A percentile compares a stretch with the other conserved stretches of the same genome.
Evolutionary conservation across 2,113 vertebrate species (phyloP).

Genomic region (Sturnus vulgaris): DNA sequence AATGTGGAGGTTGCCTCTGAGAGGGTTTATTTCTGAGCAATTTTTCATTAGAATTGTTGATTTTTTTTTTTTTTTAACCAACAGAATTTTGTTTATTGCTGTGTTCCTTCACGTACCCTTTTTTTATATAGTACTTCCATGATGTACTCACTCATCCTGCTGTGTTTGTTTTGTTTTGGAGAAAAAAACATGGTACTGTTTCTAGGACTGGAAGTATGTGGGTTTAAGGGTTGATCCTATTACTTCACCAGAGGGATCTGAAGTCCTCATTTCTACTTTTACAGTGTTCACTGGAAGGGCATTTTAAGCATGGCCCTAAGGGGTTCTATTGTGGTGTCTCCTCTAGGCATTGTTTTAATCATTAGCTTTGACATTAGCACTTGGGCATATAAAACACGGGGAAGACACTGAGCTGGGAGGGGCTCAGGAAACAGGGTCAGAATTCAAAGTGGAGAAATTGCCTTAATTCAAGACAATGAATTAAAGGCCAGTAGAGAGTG

Average conservation of each 20-base stretch:
- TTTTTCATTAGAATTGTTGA: not conserved
- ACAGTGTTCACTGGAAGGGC: not conserved
- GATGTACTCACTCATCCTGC: not conserved
- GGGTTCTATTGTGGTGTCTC: not conserved
- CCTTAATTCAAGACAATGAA: not conserved
- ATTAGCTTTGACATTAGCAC: not conserved
- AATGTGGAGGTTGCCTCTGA: not conserved
- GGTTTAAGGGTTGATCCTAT: not conserved
- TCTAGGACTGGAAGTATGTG: not conserved
- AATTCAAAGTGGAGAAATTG: not conserved
- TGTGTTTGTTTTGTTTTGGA: not conserved
- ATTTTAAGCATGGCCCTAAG: not conserved
- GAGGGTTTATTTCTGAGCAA: not conserved
- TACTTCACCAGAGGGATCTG: not conserved
- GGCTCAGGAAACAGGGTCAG: not conserved
- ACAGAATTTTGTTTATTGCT: not conserved
- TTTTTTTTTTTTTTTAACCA: not conserved
- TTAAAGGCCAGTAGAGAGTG: not conserved
- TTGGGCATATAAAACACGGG: not conserved
- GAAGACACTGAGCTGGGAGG: not conserved
- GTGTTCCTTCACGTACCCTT: rapidly evolving
- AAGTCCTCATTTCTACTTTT: not conserved
- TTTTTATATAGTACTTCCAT: not conserved
- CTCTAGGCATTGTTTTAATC: not conserved
- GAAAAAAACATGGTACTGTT: not conserved